Conservation (phyloP, 2,888 invertebrate genomes). For the Limnephilus lunatus region DNA sequence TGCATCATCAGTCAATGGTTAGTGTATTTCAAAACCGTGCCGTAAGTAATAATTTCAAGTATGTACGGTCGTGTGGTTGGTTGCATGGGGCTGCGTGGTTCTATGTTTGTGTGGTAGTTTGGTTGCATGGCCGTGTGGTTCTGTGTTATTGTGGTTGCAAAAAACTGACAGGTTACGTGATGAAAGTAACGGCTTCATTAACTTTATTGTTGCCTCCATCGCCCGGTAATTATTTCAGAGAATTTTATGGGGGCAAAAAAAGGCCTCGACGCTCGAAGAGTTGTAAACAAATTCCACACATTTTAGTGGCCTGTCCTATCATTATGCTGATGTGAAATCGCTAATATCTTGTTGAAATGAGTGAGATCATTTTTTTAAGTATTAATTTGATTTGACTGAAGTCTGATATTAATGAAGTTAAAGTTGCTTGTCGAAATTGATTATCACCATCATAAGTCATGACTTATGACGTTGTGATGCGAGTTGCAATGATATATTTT, state of each 20-base stretch:
- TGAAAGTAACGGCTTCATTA: conserved; percentile 25
- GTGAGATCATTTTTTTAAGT: neutral
- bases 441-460: no score
- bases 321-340: neutral
- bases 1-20: neutral
- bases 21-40: conserved; percentile 2
- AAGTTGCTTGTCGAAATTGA: no score
- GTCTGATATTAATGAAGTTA: neutral
- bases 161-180: conserved; percentile 6
- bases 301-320: conserved; percentile 5
- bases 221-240: conserved; percentile 14
- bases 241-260: neutral
- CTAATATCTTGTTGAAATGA: neutral
- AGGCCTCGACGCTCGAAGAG: neutral
- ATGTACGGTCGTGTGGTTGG: neutral
- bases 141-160: conserved; percentile 1
- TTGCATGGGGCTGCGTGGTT: neutral
- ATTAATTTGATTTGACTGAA: neutral
- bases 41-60: neutral
- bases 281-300: neutral
- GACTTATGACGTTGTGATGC: no score
- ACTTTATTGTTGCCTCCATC: conserved; percentile 17
- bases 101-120: neutral
- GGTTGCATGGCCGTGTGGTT: neutral
- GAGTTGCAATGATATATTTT: no score